These are phyloP conservation scores for Pteronura brasiliensis DNA, from an alignment of 2,113 vertebrate species.

Conservation along the genomic window DNA sequence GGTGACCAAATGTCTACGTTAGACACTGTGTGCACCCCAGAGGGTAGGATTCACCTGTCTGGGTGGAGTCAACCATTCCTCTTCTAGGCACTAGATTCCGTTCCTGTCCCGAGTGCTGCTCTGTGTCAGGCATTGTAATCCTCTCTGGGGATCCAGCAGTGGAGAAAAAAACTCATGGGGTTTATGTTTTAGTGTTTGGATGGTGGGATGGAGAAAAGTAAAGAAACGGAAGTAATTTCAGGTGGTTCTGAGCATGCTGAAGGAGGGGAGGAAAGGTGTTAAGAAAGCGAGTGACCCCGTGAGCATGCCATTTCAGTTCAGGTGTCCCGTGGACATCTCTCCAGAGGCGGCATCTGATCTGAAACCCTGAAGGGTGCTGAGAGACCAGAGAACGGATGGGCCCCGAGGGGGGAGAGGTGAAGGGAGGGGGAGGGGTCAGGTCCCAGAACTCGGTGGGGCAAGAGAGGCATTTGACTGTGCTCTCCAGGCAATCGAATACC, in stretches of 20 bases:
- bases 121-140: neutral
- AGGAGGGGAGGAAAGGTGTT: neutral
- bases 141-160: neutral
- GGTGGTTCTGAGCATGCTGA: neutral
- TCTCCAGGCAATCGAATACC: neutral
- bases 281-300: neutral
- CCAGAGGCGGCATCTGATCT: neutral
- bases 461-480: neutral
- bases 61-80: neutral
- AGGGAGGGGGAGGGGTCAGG: neutral
- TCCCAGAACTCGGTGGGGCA: neutral
- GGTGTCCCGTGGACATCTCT: neutral
- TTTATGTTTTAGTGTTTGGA: neutral
- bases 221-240: neutral
- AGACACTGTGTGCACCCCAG: no score
- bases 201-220: fast-evolving
- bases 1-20: neutral
- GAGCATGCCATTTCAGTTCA: neutral
- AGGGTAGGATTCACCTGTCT: neutral
- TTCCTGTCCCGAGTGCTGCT: fast-evolving
- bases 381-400: no score
- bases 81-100: fast-evolving
- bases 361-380: neutral
- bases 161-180: neutral
- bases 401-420: neutral